Evolutionary conservation across 2,888 invertebrate genomes (phyloP).

Genomic region (Melanchra persicariae): DNA sequence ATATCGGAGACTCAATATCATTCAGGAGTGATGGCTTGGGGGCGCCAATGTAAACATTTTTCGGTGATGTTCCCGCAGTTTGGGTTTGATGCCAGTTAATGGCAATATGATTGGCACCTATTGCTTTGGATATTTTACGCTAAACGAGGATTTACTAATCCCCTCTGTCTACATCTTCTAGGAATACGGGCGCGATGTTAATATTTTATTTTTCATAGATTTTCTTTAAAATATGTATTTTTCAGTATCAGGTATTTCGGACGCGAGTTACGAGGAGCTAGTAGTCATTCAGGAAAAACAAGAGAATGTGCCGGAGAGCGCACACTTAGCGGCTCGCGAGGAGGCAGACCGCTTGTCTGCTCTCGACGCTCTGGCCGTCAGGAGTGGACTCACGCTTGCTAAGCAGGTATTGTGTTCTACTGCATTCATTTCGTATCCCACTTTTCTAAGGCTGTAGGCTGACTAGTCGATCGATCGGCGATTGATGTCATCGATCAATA

Average conservation of each 20-base stretch:
- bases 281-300: constrained; percentile 87
- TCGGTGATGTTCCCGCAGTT: too few species aligned
- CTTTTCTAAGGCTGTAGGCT: too few species aligned
- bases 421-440: too few species aligned
- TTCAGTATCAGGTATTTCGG: constrained; percentile 85
- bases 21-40: too few species aligned
- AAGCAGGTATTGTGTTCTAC: constrained; percentile 77
- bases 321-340: constrained; percentile 84
- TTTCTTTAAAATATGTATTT: neutral
- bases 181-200: neutral
- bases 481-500: too few species aligned
- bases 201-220: neutral
- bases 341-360: constrained; percentile 86
- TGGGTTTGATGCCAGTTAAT: too few species aligned
- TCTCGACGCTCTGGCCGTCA: constrained; percentile 84
- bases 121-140: too few species aligned
- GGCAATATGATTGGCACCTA: too few species aligned
- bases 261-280: constrained; percentile 87
- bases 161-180: neutral
- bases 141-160: neutral
- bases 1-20: too few species aligned
- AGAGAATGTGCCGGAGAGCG: constrained; percentile 77
- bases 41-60: too few species aligned
- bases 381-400: constrained; percentile 81
- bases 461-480: too few species aligned